These are phyloP conservation scores for Lota lota DNA, from an alignment of 2,113 vertebrate species.

Conservation along the genomic window DNA sequence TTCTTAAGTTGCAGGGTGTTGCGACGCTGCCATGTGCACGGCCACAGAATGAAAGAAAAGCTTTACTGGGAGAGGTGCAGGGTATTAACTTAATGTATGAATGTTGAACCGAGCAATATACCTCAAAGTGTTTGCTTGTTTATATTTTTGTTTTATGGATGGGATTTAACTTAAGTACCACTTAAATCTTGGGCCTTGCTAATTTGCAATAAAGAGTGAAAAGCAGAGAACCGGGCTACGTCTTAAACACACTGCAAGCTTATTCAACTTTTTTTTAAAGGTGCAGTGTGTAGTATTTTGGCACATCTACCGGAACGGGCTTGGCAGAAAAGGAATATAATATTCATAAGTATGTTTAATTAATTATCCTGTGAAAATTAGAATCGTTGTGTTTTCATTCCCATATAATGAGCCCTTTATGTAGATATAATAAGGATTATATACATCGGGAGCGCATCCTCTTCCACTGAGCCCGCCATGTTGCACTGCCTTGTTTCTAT, in stretches of 20 bases:
- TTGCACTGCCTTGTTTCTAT: too few species aligned
- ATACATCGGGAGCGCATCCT: too few species aligned
- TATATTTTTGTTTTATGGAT: slow-evolving; percentile 15
- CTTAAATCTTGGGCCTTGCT: slow-evolving; percentile 16
- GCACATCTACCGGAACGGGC: too few species aligned
- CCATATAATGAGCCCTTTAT: too few species aligned
- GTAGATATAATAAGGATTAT: too few species aligned
- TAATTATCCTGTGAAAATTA: too few species aligned
- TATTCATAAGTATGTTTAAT: too few species aligned
- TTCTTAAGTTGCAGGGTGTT: slow-evolving; percentile 17
- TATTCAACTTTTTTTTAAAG: slow-evolving; percentile 13
- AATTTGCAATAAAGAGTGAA: slow-evolving; percentile 30
- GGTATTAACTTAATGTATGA: slow-evolving; percentile 1
- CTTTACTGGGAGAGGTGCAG: slow-evolving; percentile 16
- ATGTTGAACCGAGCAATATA: neutral
- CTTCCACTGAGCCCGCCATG: too few species aligned
- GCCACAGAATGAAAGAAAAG: slow-evolving; percentile 19
- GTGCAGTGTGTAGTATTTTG: too few species aligned
- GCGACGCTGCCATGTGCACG: slow-evolving; percentile 43
- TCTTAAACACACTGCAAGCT: neutral
- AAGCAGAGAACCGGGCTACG: slow-evolving; percentile 12
- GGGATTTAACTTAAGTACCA: slow-evolving; percentile 12
- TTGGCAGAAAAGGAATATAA: too few species aligned
- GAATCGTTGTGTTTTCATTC: too few species aligned
- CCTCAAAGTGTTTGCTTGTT: slow-evolving; percentile 29